A percentile compares a stretch with the other conserved stretches of the same genome.
These are phyloP conservation scores for Batillaria attramentaria DNA, from an alignment of 1,140 invertebrate genomes.

Conservation along the genomic window DNA sequence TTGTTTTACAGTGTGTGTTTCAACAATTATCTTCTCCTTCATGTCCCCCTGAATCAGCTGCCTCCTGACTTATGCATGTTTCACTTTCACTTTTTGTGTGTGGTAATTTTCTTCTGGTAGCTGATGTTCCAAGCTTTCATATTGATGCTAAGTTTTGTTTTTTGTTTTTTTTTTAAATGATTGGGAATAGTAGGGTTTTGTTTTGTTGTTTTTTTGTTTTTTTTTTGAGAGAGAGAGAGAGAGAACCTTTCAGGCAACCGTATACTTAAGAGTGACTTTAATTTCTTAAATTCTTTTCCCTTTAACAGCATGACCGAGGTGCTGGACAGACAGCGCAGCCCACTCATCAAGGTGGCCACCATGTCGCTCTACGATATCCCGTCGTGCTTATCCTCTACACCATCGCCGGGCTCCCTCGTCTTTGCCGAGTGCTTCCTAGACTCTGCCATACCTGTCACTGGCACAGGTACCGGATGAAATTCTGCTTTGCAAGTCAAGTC, in stretches of 20 bases:
- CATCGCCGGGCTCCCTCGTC: slow-evolving; percentile 53
- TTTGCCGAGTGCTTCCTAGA: slow-evolving; percentile 65
- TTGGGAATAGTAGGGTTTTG: not conserved
- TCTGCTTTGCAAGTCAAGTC: not conserved
- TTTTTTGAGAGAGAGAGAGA: not conserved
- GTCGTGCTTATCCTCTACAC: slow-evolving; percentile 39
- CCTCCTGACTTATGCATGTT: too few relatives aligned
- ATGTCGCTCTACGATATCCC: slow-evolving; percentile 57
- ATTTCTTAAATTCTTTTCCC: slow-evolving; percentile 13
- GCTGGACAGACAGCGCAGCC: slow-evolving; percentile 48
- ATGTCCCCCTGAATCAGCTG: too few relatives aligned
- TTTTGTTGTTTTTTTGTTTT: not conserved
- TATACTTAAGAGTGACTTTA: not conserved
- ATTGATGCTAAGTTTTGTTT: too few relatives aligned
- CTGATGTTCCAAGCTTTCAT: too few relatives aligned
- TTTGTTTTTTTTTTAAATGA: not conserved
- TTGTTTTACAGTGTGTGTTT: too few relatives aligned
- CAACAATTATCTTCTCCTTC: too few relatives aligned
- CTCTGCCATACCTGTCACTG: slow-evolving; percentile 51
- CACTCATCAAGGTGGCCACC: slow-evolving; percentile 52
- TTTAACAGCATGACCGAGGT: slow-evolving; percentile 37
- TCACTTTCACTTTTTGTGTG: too few relatives aligned
- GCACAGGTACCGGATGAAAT: slow-evolving; percentile 20
- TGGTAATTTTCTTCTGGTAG: too few relatives aligned
- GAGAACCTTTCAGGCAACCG: too few relatives aligned